These are phyloP conservation scores for Melanotaenia pygmaea DNA, from an alignment of 2,797 vertebrate species.

Conservation along the genomic window DNA sequence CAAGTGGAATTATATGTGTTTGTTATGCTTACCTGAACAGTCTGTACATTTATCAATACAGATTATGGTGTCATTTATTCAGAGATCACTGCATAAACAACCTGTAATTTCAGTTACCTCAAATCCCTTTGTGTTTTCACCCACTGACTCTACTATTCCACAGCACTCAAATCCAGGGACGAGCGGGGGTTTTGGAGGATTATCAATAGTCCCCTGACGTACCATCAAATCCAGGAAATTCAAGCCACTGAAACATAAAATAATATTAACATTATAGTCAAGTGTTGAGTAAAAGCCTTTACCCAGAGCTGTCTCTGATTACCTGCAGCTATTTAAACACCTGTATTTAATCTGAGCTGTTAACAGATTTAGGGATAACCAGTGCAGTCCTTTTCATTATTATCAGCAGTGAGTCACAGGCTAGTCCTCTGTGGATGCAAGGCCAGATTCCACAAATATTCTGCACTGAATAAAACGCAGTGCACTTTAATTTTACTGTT, in stretches of 20 bases:
- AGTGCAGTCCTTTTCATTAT: constrained; percentile 27
- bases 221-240: constrained; percentile 99
- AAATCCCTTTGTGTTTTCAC: constrained; percentile 91
- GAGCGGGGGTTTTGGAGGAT: constrained; percentile 94
- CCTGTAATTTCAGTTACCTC: constrained; percentile 85
- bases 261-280: neutral
- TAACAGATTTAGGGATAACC: constrained; percentile 12
- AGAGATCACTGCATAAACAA: constrained; percentile 3
- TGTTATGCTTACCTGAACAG: constrained; percentile 1
- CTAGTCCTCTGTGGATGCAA: constrained; percentile 31
- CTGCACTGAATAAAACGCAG: constrained; percentile 8
- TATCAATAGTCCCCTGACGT: constrained; percentile 97
- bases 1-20: neutral
- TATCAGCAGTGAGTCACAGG: constrained; percentile 47
- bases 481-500: constrained; percentile 30
- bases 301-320: constrained; percentile 7
- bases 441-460: constrained; percentile 37
- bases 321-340: constrained; percentile 16
- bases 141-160: constrained; percentile 94
- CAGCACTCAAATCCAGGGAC: constrained; percentile 97
- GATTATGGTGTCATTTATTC: constrained; percentile 3
- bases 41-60: neutral
- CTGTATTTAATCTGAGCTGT: constrained; percentile 17
- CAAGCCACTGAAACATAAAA: constrained; percentile 88
- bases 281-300: constrained; percentile 5